phyloP scores from a whole-genome alignment of 2,113 vertebrate species.

The Theristicus caerulescens region DNA sequence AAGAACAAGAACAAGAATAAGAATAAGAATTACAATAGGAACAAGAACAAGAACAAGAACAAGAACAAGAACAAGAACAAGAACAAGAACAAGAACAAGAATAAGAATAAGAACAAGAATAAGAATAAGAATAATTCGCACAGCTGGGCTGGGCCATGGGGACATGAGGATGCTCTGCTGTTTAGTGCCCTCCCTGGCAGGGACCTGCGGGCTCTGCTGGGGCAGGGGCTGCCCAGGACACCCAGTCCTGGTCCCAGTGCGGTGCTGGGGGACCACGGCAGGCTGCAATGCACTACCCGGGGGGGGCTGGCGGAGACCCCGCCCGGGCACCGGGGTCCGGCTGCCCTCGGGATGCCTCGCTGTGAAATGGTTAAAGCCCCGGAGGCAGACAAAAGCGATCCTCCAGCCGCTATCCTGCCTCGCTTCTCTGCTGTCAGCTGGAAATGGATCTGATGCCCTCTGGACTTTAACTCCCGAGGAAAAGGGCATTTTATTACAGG shows the following conservation, averaged over 20 bases:
- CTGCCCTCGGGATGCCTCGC: background rate
- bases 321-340: too few relatives aligned
- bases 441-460: slow-evolving; percentile 80
- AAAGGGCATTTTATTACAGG: slow-evolving; percentile 79
- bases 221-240: background rate
- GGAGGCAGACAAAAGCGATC: slow-evolving; percentile 17
- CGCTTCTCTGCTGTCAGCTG: slow-evolving; percentile 62
- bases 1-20: too few relatives aligned
- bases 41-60: background rate
- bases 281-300: rapidly evolving
- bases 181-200: background rate
- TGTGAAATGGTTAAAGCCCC: slow-evolving; percentile 31
- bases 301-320: rapidly evolving
- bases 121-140: background rate
- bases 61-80: too few relatives aligned
- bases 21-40: background rate
- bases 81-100: background rate
- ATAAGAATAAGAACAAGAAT: background rate
- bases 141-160: background rate
- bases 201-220: rapidly evolving
- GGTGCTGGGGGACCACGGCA: background rate
- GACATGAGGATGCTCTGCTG: background rate
- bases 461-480: slow-evolving; percentile 69
- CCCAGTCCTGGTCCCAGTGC: background rate
- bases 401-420: slow-evolving; percentile 7